These are phyloP conservation scores for Rhinoderma darwinii DNA, from an alignment of 2,113 vertebrate genomes.

Conservation along the genomic window DNA sequence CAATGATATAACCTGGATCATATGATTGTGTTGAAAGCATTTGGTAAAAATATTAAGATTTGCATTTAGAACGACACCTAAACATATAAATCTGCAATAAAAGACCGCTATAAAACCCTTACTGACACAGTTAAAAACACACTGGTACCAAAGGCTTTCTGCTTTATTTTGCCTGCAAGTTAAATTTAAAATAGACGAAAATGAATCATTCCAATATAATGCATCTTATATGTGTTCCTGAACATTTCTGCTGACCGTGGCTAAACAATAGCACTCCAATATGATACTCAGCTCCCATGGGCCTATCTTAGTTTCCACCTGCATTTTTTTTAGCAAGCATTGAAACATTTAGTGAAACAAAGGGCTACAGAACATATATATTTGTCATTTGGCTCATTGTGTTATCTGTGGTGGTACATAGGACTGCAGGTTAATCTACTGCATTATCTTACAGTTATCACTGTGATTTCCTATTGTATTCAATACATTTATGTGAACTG, in stretches of 20 bases:
- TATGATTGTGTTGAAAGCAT: too few relatives aligned
- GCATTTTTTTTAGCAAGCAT: neutral
- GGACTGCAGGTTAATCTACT: neutral
- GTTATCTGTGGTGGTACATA: neutral
- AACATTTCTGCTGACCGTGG: neutral
- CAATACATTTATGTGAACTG: neutral
- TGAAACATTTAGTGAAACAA: neutral
- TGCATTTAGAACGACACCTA: too few relatives aligned
- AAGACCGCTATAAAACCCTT: neutral
- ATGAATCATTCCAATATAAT: slow-evolving; percentile 1
- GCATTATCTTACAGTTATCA: neutral
- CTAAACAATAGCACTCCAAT: slow-evolving; percentile 14
- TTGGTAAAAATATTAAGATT: too few relatives aligned
- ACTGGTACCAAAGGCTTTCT: neutral
- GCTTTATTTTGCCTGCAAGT: neutral
- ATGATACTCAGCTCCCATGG: neutral
- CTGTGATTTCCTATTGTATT: neutral
- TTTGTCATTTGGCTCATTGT: neutral
- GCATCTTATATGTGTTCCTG: neutral
- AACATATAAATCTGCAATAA: neutral
- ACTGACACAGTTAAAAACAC: neutral
- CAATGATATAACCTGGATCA: too few relatives aligned
- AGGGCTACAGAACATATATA: neutral
- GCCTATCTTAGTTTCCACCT: neutral
- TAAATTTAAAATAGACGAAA: neutral